Evolutionary conservation across 1,140 invertebrate species (phyloP), one percentile per base, ranked within the genome.

Genomic region (Carposina sasakii): DNA sequence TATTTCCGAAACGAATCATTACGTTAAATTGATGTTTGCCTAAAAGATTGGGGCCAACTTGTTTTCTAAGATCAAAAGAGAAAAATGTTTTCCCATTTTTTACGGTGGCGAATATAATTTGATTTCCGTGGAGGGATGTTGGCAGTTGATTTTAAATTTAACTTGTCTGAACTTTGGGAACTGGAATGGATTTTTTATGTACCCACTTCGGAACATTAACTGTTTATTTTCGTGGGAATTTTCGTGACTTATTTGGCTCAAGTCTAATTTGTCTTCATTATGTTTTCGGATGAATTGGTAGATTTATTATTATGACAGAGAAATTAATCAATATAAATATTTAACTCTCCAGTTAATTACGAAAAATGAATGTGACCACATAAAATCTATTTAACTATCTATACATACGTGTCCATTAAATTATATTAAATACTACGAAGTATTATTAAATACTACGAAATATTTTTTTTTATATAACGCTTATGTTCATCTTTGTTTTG

Each of bases 51-150:
- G 52, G 54, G 41, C 52, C 57, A 67, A 71, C 52, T 72, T 67
- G 59, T 71, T 70, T 62, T 57, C 57, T 57, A 52, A 66, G 70
- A 77, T 76, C 70, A 74, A 75, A 71, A 67, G 60, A 54, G 50
- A 58, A 60, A 71, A 76, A 66, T 64, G 48, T 73, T 73, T 73
- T 64, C 59, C 48, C 66, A 72, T 73, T 77, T 77, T 77, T 72
- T 65, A 71, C 70, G 68, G 63, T 67, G 70, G 66, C 63, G 56
- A 68, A 68, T 67, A 73, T 77, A 77, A 77, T 77, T 75, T 77
- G 70, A 77, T 77, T 77, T 75, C 61, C 67, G 57, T 60, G 57
- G 63, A 71, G 65, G 69, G 65, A 66, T 71, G 63, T 67, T 42
- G 67, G 58, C 60, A 63, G 70, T 66, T 71, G 67, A 75, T 75